Conservation (phyloP, 2,888 invertebrate species). For the Microctonus aethiopoides region DNA sequence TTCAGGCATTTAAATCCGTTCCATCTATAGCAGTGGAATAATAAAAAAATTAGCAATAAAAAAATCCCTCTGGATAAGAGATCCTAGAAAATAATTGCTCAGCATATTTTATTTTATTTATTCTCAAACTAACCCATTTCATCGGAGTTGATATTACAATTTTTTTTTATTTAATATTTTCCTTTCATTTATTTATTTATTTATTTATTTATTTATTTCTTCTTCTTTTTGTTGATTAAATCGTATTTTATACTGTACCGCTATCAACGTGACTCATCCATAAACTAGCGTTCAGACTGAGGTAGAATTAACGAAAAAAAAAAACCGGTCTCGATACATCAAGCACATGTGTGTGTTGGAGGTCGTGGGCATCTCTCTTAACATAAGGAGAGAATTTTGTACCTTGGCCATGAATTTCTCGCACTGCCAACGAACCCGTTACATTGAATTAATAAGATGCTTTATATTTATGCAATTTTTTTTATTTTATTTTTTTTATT, state of each 20-base stretch:
- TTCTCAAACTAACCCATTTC: not conserved
- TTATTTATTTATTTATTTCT: constrained; percentile 4
- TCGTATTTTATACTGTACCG: constrained; percentile 9
- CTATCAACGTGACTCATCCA: constrained; percentile 24
- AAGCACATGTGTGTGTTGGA: constrained; percentile 25
- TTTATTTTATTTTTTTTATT: not conserved
- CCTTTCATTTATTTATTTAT: not conserved
- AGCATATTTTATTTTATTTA: not conserved
- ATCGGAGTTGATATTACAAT: not conserved
- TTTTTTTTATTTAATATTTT: no score
- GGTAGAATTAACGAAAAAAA: constrained; percentile 21
- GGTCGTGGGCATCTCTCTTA: constrained; percentile 33
- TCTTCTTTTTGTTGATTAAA: not conserved
- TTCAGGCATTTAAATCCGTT: not conserved
- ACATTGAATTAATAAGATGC: not conserved
- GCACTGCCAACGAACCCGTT: constrained; percentile 12
- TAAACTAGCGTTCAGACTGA: not conserved
- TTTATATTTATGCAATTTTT: not conserved
- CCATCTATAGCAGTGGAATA: not conserved
- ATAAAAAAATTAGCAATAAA: not conserved
- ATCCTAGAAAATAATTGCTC: not conserved
- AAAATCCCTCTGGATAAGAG: not conserved
- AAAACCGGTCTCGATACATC: constrained; percentile 42
- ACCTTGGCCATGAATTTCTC: constrained; percentile 23
- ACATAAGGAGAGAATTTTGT: constrained; percentile 17